A percentile compares a stretch with the other conserved stretches of the same genome.
Evolutionary conservation across 2,113 vertebrate genomes (phyloP).

Genomic region (Jacana jacana): DNA sequence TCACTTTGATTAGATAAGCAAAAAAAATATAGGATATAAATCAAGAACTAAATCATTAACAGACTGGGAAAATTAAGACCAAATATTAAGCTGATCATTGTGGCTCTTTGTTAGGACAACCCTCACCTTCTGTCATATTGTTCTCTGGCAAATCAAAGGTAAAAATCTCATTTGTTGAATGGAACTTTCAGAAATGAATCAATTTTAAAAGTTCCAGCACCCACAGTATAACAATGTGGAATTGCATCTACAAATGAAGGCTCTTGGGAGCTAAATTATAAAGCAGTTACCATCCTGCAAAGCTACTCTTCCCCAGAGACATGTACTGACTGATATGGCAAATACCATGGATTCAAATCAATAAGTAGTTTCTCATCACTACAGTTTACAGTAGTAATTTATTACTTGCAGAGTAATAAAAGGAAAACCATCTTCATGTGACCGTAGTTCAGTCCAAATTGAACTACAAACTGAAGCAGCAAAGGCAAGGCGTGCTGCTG

Average conservation of each 20-base stretch:
- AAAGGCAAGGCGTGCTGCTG: neutral
- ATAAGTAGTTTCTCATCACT: neutral
- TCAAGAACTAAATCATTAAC: neutral
- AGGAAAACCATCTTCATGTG: neutral
- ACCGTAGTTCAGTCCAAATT: neutral
- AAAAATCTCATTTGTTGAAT: neutral
- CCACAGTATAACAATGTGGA: fast-evolving
- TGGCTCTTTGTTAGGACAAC: neutral
- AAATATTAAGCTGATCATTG: neutral
- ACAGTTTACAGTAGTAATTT: neutral
- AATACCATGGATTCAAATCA: no score
- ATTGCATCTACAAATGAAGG: fast-evolving
- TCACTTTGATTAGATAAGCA: neutral
- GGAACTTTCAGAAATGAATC: neutral
- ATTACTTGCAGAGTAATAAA: neutral
- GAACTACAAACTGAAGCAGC: neutral
- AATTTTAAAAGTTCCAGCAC: neutral
- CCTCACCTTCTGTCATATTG: no score
- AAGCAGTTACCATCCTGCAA: neutral
- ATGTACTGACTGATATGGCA: neutral
- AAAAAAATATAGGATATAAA: neutral
- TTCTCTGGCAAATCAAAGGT: neutral
- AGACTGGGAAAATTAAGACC: neutral
- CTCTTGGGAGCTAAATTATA: fast-evolving
- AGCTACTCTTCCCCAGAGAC: neutral